Evolutionary conservation across 2,888 invertebrate genomes (phyloP).

Genomic region (Kryphioiulus occultus): DNA sequence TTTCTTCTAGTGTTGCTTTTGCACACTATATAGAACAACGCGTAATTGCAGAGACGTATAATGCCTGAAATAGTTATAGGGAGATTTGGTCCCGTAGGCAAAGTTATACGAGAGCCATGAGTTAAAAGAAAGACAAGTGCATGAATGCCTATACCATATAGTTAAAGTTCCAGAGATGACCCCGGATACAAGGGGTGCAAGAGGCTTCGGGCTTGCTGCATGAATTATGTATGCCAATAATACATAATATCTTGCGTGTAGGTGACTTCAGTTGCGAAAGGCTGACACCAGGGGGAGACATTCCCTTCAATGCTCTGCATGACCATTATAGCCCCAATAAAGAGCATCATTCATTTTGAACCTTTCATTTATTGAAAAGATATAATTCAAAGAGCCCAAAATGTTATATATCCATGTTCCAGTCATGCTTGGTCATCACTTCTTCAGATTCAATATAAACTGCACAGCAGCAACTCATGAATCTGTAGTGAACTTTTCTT

Average conservation of each 20-base stretch:
- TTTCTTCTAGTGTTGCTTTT: not conserved
- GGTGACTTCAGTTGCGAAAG: slow-evolving; percentile 17
- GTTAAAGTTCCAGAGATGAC: slow-evolving; percentile 37
- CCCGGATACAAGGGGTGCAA: slow-evolving; percentile 39
- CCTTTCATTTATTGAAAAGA: slow-evolving; percentile 28
- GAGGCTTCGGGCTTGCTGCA: slow-evolving; percentile 36
- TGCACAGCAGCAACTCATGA: too few relatives aligned
- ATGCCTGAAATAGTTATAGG: not conserved
- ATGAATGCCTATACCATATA: slow-evolving; percentile 28
- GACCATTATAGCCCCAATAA: not conserved
- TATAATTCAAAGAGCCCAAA: not conserved
- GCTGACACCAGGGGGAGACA: slow-evolving; percentile 28
- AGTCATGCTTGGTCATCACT: too few relatives aligned
- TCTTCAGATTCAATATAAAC: too few relatives aligned
- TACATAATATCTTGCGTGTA: not conserved
- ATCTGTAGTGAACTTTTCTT: too few relatives aligned
- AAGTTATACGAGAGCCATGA: slow-evolving; percentile 15
- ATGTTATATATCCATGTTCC: too few relatives aligned
- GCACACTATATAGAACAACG: slow-evolving; percentile 1
- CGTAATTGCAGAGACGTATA: not conserved
- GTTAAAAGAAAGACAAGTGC: slow-evolving; percentile 39
- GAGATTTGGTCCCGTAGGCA: slow-evolving; percentile 24
- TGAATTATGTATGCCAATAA: slow-evolving; percentile 39
- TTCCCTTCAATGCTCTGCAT: not conserved
- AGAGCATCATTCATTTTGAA: not conserved